phyloP scores from a whole-genome alignment of 2,797 vertebrate species.

The Phaenicophaeus curvirostris region DNA sequence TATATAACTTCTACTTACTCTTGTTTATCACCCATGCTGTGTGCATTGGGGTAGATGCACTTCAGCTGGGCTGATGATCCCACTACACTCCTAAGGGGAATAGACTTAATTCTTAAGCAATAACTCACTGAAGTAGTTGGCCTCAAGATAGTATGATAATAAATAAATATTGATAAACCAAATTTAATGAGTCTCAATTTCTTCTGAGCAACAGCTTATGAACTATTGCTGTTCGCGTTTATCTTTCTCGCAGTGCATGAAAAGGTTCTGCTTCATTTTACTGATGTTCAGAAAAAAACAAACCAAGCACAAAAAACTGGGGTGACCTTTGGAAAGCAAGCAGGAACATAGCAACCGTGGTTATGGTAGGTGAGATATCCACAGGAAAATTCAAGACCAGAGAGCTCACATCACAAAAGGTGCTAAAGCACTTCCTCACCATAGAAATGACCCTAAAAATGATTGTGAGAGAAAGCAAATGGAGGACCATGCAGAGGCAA shows the following conservation, averaged over 20 bases:
- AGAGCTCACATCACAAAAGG: neutral
- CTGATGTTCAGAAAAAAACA: neutral
- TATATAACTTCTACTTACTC: too few species aligned
- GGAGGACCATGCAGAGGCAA: neutral
- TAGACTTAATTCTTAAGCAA: too few species aligned
- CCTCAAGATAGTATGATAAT: neutral
- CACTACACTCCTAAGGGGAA: too few species aligned
- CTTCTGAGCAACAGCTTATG: neutral
- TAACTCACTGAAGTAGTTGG: too few species aligned
- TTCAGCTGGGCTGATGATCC: too few species aligned
- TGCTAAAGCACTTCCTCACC: neutral
- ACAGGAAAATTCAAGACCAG: neutral
- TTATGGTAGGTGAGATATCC: neutral
- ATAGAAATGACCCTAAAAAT: neutral
- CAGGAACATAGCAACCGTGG: neutral
- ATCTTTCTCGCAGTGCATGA: neutral
- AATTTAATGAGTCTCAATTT: neutral
- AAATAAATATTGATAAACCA: neutral
- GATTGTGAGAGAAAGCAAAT: neutral
- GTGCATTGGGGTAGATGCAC: too few species aligned
- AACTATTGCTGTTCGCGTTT: neutral
- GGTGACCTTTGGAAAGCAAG: neutral
- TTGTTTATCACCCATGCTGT: too few species aligned
- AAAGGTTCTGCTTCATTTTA: neutral
- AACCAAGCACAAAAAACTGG: neutral